Percentiles rank a stretch among this genome's conserved stretches.
phyloP scores from a whole-genome alignment of 1,140 invertebrate species.

The Diabrotica virgifera region DNA sequence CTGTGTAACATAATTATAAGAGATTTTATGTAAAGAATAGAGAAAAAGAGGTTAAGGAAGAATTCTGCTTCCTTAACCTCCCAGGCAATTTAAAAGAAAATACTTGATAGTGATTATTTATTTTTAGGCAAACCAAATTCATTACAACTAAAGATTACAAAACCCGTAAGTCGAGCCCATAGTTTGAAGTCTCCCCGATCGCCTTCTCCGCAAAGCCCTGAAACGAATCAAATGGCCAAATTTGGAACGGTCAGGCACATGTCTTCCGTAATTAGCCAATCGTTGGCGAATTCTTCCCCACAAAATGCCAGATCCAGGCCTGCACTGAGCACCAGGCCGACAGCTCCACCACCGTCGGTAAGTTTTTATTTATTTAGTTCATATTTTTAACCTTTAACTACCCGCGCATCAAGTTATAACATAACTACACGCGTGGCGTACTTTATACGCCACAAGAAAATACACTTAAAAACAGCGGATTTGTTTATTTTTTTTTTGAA shows the following conservation, averaged over 20 bases:
- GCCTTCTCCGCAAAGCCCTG: slow-evolving; percentile 41
- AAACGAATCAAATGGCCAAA: slow-evolving; percentile 27
- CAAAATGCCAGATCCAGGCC: slow-evolving; percentile 19
- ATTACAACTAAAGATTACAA: slow-evolving; percentile 51
- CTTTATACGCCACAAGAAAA: no score
- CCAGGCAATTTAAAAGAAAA: no score
- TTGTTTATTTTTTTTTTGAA: no score
- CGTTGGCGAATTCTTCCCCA: slow-evolving; percentile 25
- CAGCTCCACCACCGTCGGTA: slow-evolving; percentile 37
- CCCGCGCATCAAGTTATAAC: no score
- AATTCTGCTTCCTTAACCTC: no score
- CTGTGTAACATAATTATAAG: no score
- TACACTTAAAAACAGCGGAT: no score
- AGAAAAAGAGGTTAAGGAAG: no score
- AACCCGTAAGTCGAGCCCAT: slow-evolving; percentile 52
- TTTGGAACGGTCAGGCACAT: slow-evolving; percentile 43
- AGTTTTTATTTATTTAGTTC: slow-evolving; percentile 1
- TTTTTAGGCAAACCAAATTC: slow-evolving; percentile 43
- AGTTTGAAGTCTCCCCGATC: slow-evolving; percentile 55
- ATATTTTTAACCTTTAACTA: no score
- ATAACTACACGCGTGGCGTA: no score
- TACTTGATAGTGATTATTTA: no score
- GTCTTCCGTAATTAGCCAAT: slow-evolving; percentile 35
- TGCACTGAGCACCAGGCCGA: slow-evolving; percentile 33
- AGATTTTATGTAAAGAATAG: no score